These are phyloP conservation scores for Ethmia dodecea DNA, from an alignment of 2,888 invertebrate genomes.

Conservation along the genomic window DNA sequence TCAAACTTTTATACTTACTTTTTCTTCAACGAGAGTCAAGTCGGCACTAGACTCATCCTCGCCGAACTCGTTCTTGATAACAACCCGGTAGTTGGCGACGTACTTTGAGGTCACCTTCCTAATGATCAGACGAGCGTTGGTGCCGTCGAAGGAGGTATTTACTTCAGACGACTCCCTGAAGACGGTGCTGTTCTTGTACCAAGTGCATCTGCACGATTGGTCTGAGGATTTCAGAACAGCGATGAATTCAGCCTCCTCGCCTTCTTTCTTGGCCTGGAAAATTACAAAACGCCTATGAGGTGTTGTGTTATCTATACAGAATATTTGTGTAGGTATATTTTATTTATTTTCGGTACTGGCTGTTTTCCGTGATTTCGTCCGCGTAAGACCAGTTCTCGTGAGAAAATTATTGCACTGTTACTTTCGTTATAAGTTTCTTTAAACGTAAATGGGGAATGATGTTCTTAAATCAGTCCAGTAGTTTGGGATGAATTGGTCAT, in stretches of 20 bases:
- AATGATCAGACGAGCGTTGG: conserved; percentile 87
- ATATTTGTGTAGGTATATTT: too few species aligned
- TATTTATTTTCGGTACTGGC: too few species aligned
- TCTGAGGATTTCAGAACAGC: conserved; percentile 86
- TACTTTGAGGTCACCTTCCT: conserved; percentile 86
- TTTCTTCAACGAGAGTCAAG: conserved; percentile 84
- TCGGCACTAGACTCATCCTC: conserved; percentile 92
- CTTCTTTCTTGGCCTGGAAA: conserved; percentile 63
- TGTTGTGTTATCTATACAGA: too few species aligned
- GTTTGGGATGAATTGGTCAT: too few species aligned
- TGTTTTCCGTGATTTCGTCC: too few species aligned
- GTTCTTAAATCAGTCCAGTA: too few species aligned
- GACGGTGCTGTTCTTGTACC: conserved; percentile 90
- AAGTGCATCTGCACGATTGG: conserved; percentile 88
- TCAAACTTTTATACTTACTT: conserved; percentile 39
- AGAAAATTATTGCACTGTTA: too few species aligned
- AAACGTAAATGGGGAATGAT: too few species aligned
- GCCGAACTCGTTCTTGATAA: conserved; percentile 94
- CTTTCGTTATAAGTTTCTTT: too few species aligned
- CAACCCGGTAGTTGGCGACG: conserved; percentile 89
- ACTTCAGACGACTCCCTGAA: conserved; percentile 87
- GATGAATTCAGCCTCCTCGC: conserved; percentile 86
- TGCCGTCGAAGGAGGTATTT: conserved; percentile 90
- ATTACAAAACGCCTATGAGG: too few species aligned
- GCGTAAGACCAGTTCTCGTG: too few species aligned